Base-by-base conservation (phyloP, 2,888 invertebrate species). In the Dryocosmus kuriphilus region DNA sequence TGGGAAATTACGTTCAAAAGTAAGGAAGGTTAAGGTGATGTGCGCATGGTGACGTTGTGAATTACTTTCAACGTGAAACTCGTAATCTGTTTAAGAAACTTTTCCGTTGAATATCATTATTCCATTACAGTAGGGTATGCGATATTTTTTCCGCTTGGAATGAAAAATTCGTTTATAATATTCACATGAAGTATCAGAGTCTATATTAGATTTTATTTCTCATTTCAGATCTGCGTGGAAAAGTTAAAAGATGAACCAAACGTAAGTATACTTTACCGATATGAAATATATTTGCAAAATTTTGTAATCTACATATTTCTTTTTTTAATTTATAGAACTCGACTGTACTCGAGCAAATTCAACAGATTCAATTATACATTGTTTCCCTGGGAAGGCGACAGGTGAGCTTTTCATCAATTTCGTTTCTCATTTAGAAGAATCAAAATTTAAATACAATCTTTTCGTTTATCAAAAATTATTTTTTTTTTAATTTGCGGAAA, bases 291-390 rank as follows among this genome's bases (percentile, higher is more conserved):
- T 71, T 19, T 2, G 4, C 6, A 16, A 19, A 8, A 19, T 73
- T 55, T 35, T 55, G 30, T 57, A 1, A 74, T 38, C 5, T 27
- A 30, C 9, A 62, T 63, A 19, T 35, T 32, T 51, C 4, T 46
- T 19, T 79, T 78, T 79, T 77, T 22, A 46, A 55, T 81, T 92
- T 89, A 6, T 92, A 94, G 94, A 94, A 94, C 86, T 85, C 90
- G 61, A 92, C 92, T 77, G 86, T 94, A 57, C 93, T 93, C 88
- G 91, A 91, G 62, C 94, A 93, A 91, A 93, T 94, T 62, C 92
- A 92, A 86, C 94, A 94, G 86, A 93, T 94, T 81, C 94, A 94
- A 89, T 92, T 93, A 84, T 93, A 94, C 85, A 94, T 94, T 77
- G 91, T 94, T 82, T 90, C 92, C 14, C 92, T 94, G 88, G 93